Conservation (phyloP, 2,888 invertebrate genomes). For the Andrena chrysosceles region DNA sequence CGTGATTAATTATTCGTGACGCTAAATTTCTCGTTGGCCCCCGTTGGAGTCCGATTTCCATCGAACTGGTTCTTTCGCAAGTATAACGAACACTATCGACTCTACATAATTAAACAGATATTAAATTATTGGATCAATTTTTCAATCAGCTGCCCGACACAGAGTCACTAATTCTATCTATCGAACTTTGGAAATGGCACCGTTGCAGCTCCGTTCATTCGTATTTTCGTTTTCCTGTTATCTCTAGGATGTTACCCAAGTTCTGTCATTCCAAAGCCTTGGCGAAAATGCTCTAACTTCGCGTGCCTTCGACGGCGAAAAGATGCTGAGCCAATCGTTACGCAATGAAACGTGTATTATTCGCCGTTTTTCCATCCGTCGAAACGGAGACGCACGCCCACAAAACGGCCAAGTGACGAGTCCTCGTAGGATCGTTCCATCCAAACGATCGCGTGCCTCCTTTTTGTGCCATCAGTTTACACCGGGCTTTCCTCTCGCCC, state of each 20-base stretch:
- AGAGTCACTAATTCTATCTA: neutral
- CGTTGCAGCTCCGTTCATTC: neutral
- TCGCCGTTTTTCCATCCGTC: constrained; percentile 1
- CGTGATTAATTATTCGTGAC: constrained; percentile 53
- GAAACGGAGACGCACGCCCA: constrained; percentile 47
- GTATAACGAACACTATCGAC: constrained; percentile 16
- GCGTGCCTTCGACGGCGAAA: constrained; percentile 59
- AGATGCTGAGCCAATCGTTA: constrained; percentile 74
- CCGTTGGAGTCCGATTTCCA: constrained; percentile 19
- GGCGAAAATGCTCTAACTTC: constrained; percentile 20
- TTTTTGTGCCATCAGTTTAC: constrained; percentile 11
- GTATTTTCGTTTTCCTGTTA: neutral
- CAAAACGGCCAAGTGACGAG: constrained; percentile 51
- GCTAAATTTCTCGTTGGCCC: constrained; percentile 13
- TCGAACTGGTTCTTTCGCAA: constrained; percentile 57
- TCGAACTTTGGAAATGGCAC: too few species aligned
- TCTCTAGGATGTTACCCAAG: neutral
- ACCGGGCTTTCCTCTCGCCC: neutral
- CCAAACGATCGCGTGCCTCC: constrained; percentile 1
- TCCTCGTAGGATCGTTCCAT: constrained; percentile 24
- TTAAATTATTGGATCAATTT: constrained; percentile 29
- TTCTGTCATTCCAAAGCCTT: neutral
- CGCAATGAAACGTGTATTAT: constrained; percentile 51
- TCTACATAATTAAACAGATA: constrained; percentile 34
- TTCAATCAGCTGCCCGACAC: neutral